Conservation (phyloP, 2,113 vertebrate genomes). For the Candoia aspera region DNA sequence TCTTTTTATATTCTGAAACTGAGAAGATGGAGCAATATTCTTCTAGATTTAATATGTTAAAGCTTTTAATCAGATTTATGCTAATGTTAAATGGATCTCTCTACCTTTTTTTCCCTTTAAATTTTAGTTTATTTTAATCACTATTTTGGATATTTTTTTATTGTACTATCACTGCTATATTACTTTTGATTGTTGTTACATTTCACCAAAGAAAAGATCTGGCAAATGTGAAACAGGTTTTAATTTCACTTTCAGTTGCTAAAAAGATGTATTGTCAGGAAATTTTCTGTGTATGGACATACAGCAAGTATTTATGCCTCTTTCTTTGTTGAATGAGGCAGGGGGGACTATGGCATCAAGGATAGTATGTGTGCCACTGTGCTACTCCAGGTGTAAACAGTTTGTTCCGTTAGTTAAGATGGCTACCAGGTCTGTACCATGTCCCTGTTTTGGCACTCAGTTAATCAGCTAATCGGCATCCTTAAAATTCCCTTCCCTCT, state of each 20-base stretch:
- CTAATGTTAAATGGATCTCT: neutral
- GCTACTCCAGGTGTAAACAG: neutral
- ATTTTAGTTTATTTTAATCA: neutral
- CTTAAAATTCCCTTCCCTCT: neutral
- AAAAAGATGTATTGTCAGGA: neutral
- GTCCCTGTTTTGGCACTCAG: neutral
- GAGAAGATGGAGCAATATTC: neutral
- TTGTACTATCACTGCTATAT: neutral
- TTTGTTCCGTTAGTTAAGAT: neutral
- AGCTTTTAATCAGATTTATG: neutral
- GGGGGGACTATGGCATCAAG: neutral
- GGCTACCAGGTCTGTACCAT: no score
- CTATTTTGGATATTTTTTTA: neutral
- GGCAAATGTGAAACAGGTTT: neutral
- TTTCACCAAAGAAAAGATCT: neutral
- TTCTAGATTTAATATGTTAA: neutral
- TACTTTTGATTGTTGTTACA: neutral
- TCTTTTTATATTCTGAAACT: neutral
- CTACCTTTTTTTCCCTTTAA: neutral
- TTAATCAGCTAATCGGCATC: neutral
- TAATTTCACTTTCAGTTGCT: conserved; percentile 31
- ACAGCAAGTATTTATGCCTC: neutral
- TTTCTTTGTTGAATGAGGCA: neutral
- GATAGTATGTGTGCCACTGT: neutral
- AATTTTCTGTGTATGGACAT: neutral